phyloP scores from a whole-genome alignment of 2,888 invertebrate genomes.

The Clivina fossor region DNA sequence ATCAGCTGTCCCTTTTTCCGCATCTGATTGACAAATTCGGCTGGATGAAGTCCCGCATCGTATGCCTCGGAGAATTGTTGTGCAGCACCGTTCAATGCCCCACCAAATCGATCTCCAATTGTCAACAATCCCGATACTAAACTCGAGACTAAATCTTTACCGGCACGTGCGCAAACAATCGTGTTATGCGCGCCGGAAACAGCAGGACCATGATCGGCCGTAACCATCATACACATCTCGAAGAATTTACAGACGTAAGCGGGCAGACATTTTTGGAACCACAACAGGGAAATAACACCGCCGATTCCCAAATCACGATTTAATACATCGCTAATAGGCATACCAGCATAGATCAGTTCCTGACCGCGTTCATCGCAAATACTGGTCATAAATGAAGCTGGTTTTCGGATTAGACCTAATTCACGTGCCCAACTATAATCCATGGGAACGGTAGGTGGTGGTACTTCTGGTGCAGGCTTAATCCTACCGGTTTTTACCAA shows the following conservation, averaged over 20 bases:
- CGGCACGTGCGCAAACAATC: conserved; percentile 95
- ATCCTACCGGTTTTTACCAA: conserved; percentile 83
- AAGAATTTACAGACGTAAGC: conserved; percentile 95
- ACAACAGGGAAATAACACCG: conserved; percentile 93
- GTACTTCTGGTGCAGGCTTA: conserved; percentile 85
- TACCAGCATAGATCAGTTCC: conserved; percentile 93
- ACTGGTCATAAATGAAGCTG: conserved; percentile 98
- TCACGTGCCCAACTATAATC: conserved; percentile 99
- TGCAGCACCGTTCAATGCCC: conserved; percentile 97
- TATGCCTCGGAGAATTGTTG: conserved; percentile 96
- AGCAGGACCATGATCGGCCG: conserved; percentile 98
- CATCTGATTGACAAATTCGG: conserved; percentile 98
- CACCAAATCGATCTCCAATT: conserved; percentile 98
- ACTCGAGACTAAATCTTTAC: conserved; percentile 95
- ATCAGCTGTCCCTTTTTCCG: conserved; percentile 95
- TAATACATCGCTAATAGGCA: conserved; percentile 80
- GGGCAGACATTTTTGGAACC: conserved; percentile 98
- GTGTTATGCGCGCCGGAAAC: conserved; percentile 99
- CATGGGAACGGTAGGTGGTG: conserved; percentile 99
- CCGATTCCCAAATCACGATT: conserved; percentile 96
- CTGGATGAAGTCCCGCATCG: conserved; percentile 90
- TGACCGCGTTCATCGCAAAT: conserved; percentile 99
- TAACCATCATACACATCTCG: conserved; percentile 98
- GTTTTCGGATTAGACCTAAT: conserved; percentile 95
- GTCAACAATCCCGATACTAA: conserved; percentile 95